Evolutionary conservation across 2,888 invertebrate genomes (phyloP).

Genomic region (Dryocosmus kuriphilus): DNA sequence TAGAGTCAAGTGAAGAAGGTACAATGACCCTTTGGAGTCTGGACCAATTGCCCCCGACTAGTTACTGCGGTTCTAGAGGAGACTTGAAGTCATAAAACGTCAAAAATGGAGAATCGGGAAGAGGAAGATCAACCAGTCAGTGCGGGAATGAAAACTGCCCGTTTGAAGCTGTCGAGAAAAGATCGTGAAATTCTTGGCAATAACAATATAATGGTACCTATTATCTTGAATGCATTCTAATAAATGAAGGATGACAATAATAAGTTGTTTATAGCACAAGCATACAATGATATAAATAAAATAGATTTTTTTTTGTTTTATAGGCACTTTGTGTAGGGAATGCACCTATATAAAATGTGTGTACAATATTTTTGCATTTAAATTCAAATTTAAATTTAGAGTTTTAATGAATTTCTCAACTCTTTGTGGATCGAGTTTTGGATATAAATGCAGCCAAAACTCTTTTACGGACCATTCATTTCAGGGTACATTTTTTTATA

Average conservation of each 20-base stretch:
- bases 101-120: conserved; percentile 38
- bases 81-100: conserved; percentile 36
- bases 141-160: not conserved
- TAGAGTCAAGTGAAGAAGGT: conserved; percentile 55
- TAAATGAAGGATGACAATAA: not conserved
- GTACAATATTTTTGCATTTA: not conserved
- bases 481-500: conserved; percentile 10
- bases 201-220: conserved; percentile 31
- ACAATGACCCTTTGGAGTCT: conserved; percentile 57
- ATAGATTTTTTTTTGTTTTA: not conserved
- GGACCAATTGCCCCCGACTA: conserved; percentile 55
- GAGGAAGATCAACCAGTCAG: conserved; percentile 20
- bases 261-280: not conserved
- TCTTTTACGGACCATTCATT: conserved; percentile 24
- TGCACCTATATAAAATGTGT: too few species aligned
- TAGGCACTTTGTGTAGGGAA: not conserved
- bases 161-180: not conserved
- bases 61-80: conserved; percentile 56
- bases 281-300: not conserved
- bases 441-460: not conserved
- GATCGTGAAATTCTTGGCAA: conserved; percentile 4
- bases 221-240: not conserved
- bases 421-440: not conserved
- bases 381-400: not conserved
- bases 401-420: not conserved